Percentiles rank a stretch among this genome's conserved stretches.
phyloP scores from a whole-genome alignment of 2,888 invertebrate species.

The Agrenia bidenticulata region DNA sequence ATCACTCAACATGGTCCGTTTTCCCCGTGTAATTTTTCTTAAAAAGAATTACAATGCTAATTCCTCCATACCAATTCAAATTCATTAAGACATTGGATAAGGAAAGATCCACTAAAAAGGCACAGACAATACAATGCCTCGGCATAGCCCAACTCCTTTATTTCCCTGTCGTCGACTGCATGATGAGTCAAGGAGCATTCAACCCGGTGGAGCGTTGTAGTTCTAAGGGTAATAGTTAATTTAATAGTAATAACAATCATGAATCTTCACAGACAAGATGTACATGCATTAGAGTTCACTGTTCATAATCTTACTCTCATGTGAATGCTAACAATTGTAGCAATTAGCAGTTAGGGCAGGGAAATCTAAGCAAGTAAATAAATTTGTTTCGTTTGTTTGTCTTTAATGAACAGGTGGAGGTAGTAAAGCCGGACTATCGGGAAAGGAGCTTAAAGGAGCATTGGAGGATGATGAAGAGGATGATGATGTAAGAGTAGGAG shows the following conservation, averaged over 20 bases:
- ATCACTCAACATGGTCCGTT: not conserved
- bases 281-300: constrained; percentile 4
- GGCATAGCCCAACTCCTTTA: constrained; percentile 3
- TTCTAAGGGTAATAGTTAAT: no score
- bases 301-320: not conserved
- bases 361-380: constrained; percentile 13
- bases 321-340: constrained; percentile 11
- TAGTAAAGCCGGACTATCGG: not conserved
- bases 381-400: constrained; percentile 29
- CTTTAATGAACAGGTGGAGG: constrained; percentile 33
- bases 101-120: no score
- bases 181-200: no score
- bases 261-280: no score
- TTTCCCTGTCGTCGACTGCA: no score
- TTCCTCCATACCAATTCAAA: constrained; percentile 2
- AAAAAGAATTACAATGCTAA: constrained; percentile 6
- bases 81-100: constrained; percentile 22
- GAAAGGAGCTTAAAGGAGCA: constrained; percentile 1
- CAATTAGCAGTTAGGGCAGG: constrained; percentile 18
- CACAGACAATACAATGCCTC: constrained; percentile 6
- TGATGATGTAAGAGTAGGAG: no score
- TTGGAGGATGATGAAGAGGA: constrained; percentile 13
- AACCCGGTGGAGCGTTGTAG: no score
- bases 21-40: not conserved
- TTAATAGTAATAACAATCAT: no score